A percentile compares a stretch with the other conserved stretches of the same genome.
Evolutionary conservation across 2,888 invertebrate species (phyloP).

Genomic region (Ceramica pisi): DNA sequence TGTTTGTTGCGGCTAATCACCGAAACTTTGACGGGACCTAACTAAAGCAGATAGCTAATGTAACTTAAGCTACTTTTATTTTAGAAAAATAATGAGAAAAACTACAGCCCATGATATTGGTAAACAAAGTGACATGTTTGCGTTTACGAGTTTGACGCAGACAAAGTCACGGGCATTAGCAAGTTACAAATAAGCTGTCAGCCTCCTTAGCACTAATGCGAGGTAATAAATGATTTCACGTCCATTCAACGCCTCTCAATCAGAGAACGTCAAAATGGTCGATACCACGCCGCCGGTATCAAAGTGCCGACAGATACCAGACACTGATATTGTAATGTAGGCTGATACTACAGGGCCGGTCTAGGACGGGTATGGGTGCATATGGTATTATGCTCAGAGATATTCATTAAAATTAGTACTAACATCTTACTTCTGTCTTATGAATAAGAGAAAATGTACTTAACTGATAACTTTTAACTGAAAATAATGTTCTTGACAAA

Average conservation of each 20-base stretch:
- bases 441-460: too few relatives aligned
- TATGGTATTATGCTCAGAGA: neutral
- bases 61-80: too few relatives aligned
- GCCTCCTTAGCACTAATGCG: constrained; percentile 39
- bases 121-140: too few relatives aligned
- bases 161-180: too few relatives aligned
- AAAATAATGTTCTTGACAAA: too few relatives aligned
- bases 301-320: constrained; percentile 67
- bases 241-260: constrained; percentile 66
- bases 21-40: too few relatives aligned
- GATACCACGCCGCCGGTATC: constrained; percentile 57
- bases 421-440: neutral
- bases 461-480: too few relatives aligned
- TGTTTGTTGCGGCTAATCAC: too few relatives aligned
- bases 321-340: constrained; percentile 59
- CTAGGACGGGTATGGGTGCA: constrained; percentile 17
- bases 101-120: too few relatives aligned
- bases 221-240: constrained; percentile 65
- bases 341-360: constrained; percentile 46
- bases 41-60: too few relatives aligned
- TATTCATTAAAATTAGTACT: neutral
- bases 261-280: constrained; percentile 61
- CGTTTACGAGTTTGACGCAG: too few relatives aligned
- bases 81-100: too few relatives aligned
- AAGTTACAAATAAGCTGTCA: constrained; percentile 58